Evolutionary conservation across 1,140 invertebrate species (phyloP).

Genomic region (Aporrectodea caliginosa): DNA sequence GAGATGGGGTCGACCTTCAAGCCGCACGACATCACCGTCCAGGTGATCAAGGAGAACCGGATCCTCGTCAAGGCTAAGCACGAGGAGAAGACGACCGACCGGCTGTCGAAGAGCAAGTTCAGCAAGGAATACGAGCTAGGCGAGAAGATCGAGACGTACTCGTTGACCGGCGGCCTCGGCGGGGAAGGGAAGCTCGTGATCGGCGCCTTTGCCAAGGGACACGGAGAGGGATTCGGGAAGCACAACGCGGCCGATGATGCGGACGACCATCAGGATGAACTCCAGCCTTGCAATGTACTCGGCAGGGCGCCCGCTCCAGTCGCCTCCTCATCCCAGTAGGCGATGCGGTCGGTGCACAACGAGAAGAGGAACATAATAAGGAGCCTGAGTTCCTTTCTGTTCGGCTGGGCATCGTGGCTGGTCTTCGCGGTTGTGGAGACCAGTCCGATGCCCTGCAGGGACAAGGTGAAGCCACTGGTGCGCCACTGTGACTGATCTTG

Average conservation of each 20-base stretch:
- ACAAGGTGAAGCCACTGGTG: too few species aligned
- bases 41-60: constrained; percentile 31
- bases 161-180: constrained; percentile 23
- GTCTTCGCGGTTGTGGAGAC: too few species aligned
- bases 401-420: too few species aligned
- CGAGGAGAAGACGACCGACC: constrained; percentile 29
- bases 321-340: not conserved
- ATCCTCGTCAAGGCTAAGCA: constrained; percentile 33
- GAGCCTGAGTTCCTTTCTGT: too few species aligned
- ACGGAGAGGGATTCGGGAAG: constrained; percentile 7
- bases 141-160: constrained; percentile 31
- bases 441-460: too few species aligned
- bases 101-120: constrained; percentile 32
- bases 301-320: not conserved
- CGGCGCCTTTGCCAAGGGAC: constrained; percentile 30
- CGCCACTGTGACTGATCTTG: too few species aligned
- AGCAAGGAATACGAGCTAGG: constrained; percentile 30
- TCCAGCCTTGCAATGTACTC: not conserved
- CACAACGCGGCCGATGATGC: not conserved
- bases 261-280: not conserved
- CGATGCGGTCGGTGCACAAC: too few species aligned
- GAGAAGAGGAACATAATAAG: too few species aligned
- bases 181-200: constrained; percentile 24
- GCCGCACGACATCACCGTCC: constrained; percentile 34
- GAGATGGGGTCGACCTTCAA: constrained; percentile 31